A percentile compares a stretch with the other conserved stretches of the same genome.
Evolutionary conservation across 2,888 invertebrate species (phyloP).

Genomic region (Pyralis farinalis): DNA sequence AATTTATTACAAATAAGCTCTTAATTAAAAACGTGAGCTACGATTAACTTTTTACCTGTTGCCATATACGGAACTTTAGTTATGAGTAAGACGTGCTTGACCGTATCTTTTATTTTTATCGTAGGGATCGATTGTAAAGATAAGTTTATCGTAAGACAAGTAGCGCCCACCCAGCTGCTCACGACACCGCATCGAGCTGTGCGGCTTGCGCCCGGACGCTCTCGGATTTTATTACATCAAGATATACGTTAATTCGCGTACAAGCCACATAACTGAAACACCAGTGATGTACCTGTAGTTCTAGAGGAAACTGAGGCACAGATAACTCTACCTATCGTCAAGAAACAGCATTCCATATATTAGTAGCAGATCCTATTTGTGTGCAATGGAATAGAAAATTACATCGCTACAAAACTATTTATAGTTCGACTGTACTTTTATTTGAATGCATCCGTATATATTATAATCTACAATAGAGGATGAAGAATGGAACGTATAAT

Average conservation of each 20-base stretch:
- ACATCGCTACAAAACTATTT: constrained; percentile 8
- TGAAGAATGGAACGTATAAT: constrained; percentile 24
- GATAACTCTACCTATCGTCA: not conserved
- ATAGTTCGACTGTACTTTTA: constrained; percentile 10
- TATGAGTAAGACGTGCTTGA: constrained; percentile 8
- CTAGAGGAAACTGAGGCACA: not conserved
- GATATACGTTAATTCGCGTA: constrained; percentile 73
- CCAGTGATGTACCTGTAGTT: constrained; percentile 19
- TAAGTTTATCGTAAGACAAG: constrained; percentile 79
- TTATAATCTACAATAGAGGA: constrained; percentile 17
- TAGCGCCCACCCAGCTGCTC: constrained; percentile 71
- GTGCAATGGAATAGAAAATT: constrained; percentile 10
- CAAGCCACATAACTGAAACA: constrained; percentile 69
- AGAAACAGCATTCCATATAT: not conserved
- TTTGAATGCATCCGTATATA: constrained; percentile 17
- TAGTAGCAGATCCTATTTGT: constrained; percentile 4
- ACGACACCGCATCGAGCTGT: constrained; percentile 35
- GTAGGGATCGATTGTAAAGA: constrained; percentile 76
- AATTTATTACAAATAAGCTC: too few species aligned
- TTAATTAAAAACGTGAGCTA: too few species aligned
- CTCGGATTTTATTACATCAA: constrained; percentile 74
- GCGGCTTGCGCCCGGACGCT: constrained; percentile 40
- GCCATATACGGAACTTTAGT: constrained; percentile 6
- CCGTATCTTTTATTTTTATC: constrained; percentile 65
- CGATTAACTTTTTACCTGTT: too few species aligned